phyloP scores from a whole-genome alignment of 2,113 vertebrate genomes.

The Gymnorhina tibicen region DNA sequence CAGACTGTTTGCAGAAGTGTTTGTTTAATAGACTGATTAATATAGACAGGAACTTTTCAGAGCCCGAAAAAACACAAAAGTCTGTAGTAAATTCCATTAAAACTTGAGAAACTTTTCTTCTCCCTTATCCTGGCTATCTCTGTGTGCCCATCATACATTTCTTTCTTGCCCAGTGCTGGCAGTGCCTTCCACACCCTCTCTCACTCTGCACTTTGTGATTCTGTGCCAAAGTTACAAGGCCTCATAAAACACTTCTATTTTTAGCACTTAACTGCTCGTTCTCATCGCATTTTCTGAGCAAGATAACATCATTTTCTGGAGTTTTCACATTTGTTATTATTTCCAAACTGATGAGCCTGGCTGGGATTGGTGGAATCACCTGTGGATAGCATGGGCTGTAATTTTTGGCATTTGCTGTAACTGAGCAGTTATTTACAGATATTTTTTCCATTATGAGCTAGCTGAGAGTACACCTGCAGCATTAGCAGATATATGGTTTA shows the following conservation, averaged over 20 bases:
- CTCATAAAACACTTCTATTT: constrained; percentile 1
- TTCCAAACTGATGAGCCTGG: neutral
- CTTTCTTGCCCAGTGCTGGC: neutral
- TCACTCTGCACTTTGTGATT: neutral
- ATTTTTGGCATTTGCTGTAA: constrained; percentile 44
- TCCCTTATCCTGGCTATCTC: neutral
- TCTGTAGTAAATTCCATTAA: neutral
- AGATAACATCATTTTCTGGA: constrained; percentile 6
- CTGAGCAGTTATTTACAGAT: constrained; percentile 37
- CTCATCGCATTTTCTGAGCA: neutral
- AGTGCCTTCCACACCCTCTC: neutral
- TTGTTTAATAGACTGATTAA: constrained; percentile 3
- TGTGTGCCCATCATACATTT: neutral
- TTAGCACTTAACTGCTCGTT: neutral
- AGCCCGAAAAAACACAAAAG: neutral
- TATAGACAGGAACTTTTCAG: neutral
- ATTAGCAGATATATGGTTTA: constrained; percentile 25
- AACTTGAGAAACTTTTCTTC: neutral
- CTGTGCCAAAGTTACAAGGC: neutral
- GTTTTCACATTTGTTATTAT: neutral
- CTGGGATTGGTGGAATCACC: neutral
- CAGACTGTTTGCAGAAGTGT: neutral
- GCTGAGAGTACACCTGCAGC: constrained; percentile 20
- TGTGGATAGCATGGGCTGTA: neutral
- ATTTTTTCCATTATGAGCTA: constrained; percentile 30